phyloP scores from a whole-genome alignment of 2,113 vertebrate species.

The Tonatia bakeri region DNA sequence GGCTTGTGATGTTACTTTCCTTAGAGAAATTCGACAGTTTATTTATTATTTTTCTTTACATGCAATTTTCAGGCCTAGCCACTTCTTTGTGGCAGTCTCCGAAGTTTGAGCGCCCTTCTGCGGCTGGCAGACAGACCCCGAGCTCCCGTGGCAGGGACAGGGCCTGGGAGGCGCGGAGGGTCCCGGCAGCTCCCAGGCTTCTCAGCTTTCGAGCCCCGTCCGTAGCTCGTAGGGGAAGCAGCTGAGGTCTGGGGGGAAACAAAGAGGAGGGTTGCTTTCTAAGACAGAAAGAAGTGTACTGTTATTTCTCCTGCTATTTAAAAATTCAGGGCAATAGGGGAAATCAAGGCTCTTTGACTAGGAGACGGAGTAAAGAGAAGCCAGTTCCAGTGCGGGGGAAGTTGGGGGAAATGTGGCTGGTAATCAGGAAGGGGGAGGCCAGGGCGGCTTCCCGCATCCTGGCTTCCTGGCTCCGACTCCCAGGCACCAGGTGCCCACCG shows the following conservation, averaged over 20 bases:
- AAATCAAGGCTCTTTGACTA: background rate
- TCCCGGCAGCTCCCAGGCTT: background rate
- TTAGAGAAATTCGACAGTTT: background rate
- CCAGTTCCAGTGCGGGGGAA: background rate
- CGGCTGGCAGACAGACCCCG: background rate
- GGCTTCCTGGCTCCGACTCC: background rate
- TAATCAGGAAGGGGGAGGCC: background rate
- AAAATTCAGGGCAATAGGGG: background rate
- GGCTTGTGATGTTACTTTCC: background rate
- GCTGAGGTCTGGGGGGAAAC: background rate
- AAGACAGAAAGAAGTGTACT: background rate
- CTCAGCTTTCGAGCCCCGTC: background rate
- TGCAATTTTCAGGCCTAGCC: conserved; percentile 8
- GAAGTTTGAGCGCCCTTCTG: conserved; percentile 17
- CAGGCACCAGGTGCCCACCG: background rate
- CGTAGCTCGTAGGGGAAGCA: background rate
- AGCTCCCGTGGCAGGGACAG: too few relatives aligned
- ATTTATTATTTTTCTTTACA: background rate
- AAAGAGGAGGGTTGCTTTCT: conserved; percentile 35
- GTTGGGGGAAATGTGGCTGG: background rate
- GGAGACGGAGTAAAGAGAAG: background rate
- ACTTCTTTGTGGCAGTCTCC: background rate
- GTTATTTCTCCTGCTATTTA: background rate
- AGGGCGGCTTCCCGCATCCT: background rate
- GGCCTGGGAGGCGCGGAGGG: background rate